Conservation (phyloP, 1,140 invertebrate species). For the Aphis gossypii region DNA sequence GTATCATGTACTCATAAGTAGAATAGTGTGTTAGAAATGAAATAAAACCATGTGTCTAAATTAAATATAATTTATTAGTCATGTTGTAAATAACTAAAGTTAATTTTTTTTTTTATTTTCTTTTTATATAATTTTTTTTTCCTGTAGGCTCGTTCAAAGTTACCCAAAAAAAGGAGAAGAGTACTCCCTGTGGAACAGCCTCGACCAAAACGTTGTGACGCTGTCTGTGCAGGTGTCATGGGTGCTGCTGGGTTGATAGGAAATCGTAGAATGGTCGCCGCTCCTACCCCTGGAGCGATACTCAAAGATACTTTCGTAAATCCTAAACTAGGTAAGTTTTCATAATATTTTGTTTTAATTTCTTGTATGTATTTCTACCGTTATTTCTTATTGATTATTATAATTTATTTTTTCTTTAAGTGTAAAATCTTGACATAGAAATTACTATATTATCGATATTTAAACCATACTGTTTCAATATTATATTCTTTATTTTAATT, state of each 20-base stretch:
- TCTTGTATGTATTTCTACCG: not conserved
- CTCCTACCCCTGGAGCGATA: not conserved
- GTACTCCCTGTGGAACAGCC: conserved; percentile 93
- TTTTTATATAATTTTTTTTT: too few relatives aligned
- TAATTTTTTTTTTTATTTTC: too few relatives aligned
- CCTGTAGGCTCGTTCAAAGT: conserved; percentile 82
- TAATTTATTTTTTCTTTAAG: not conserved
- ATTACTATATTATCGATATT: too few relatives aligned
- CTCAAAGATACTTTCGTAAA: conserved; percentile 26
- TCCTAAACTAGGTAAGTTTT: conserved; percentile 30
- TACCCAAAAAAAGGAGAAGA: conserved; percentile 93
- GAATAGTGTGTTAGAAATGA: too few relatives aligned
- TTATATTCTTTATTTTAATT: too few relatives aligned
- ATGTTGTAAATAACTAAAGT: not conserved
- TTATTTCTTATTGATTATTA: not conserved
- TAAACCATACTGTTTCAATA: too few relatives aligned
- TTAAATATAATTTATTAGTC: not conserved
- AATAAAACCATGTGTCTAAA: not conserved
- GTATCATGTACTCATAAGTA: too few relatives aligned
- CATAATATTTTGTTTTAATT: not conserved
- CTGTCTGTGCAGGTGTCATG: conserved; percentile 62
- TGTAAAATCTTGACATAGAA: not conserved
- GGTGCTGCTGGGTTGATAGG: conserved; percentile 42
- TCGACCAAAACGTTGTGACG: conserved; percentile 66
- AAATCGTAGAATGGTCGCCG: conserved; percentile 30